Evolutionary conservation across 1,140 invertebrate genomes (phyloP).

Genomic region (Mesaphorura yosii): DNA sequence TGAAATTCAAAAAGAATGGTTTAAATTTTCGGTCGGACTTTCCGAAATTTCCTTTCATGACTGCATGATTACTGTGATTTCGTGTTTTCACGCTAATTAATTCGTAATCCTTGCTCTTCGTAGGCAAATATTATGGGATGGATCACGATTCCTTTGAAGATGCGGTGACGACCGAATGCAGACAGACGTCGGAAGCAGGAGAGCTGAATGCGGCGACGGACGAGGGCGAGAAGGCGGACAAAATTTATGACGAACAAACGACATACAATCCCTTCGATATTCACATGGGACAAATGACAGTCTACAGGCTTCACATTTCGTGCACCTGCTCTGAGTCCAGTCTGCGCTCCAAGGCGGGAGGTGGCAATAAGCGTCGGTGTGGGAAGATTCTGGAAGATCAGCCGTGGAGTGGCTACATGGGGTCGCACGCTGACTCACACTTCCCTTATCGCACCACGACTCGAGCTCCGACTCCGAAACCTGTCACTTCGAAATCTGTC

Average conservation of each 20-base stretch:
- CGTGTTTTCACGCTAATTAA: no score
- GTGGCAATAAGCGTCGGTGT: slow-evolving; percentile 16
- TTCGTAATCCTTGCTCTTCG: no score
- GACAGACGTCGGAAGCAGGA: slow-evolving; percentile 26
- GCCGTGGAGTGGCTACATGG: slow-evolving; percentile 31
- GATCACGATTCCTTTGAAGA: slow-evolving; percentile 42
- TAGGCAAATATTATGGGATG: slow-evolving; percentile 37
- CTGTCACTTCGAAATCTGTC: no score
- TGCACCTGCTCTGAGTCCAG: slow-evolving; percentile 18
- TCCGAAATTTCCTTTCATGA: no score
- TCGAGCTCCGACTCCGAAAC: background rate
- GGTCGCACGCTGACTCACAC: slow-evolving; percentile 28
- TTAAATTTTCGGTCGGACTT: no score
- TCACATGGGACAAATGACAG: slow-evolving; percentile 44
- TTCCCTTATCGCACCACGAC: slow-evolving; percentile 11
- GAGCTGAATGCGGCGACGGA: background rate
- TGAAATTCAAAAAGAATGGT: no score
- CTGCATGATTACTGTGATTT: no score
- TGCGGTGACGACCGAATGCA: slow-evolving; percentile 37
- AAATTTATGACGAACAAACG: slow-evolving; percentile 25
- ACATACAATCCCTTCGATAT: slow-evolving; percentile 36
- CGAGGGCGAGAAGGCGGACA: slow-evolving; percentile 28
- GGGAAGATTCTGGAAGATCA: slow-evolving; percentile 29
- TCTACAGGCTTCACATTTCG: slow-evolving; percentile 37
- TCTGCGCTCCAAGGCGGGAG: no score